Conservation (phyloP, 2,888 invertebrate species). For the Lepidochrysops patricia region DNA sequence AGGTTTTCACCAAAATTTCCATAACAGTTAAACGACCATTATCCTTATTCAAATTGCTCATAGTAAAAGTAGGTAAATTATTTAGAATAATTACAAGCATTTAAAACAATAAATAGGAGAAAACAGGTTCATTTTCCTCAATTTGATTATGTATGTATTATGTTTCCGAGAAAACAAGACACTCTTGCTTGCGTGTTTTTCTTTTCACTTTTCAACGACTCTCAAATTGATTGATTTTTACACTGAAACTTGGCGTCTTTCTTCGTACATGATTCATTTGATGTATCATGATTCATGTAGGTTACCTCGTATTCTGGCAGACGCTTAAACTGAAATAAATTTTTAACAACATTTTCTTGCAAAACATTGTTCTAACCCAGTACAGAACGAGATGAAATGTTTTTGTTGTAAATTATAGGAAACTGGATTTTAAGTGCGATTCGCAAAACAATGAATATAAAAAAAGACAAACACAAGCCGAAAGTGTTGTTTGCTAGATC, state of each 20-base stretch:
- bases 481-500: too few relatives aligned
- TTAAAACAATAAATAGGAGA: background rate
- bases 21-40: background rate
- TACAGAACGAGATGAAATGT: background rate
- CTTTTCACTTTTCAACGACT: conserved; percentile 7
- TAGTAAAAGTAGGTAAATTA: background rate
- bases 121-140: background rate
- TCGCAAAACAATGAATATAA: background rate
- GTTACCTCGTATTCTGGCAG: conserved; percentile 7
- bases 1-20: too few relatives aligned
- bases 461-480: too few relatives aligned
- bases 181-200: background rate
- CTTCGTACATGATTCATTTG: conserved; percentile 15
- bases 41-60: background rate
- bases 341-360: background rate
- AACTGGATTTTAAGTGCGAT: conserved; percentile 2
- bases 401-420: background rate
- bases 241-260: conserved; percentile 4
- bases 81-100: background rate
- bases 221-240: conserved; percentile 14
- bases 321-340: conserved; percentile 1
- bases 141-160: background rate
- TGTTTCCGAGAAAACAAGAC: background rate
- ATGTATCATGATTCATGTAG: too few relatives aligned
- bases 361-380: background rate